Percentiles rank a stretch among this genome's conserved stretches.
phyloP scores from a whole-genome alignment of 1,140 invertebrate species.

The Tetramorium parvispinum region DNA sequence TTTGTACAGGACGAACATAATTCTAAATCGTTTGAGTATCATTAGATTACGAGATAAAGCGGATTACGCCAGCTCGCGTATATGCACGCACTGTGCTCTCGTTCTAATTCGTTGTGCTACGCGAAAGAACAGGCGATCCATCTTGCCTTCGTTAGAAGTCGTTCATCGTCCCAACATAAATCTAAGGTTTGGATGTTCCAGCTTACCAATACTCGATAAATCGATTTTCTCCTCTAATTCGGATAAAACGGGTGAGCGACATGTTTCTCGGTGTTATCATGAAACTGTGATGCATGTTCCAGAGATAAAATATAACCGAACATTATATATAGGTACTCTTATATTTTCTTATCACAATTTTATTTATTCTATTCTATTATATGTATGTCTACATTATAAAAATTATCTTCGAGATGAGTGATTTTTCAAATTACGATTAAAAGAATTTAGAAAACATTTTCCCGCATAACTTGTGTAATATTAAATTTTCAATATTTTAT shows the following conservation, averaged over 20 bases:
- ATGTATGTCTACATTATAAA: too few relatives aligned
- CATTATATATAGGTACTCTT: neutral
- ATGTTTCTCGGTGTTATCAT: neutral
- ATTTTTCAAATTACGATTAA: neutral
- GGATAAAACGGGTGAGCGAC: constrained; percentile 21
- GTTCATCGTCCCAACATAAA: constrained; percentile 65
- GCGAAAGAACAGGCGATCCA: constrained; percentile 41
- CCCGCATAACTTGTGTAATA: neutral
- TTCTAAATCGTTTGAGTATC: constrained; percentile 61
- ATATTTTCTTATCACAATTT: neutral
- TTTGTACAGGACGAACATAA: neutral
- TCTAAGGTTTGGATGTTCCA: constrained; percentile 45
- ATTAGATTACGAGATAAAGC: constrained; percentile 59
- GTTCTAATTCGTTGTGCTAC: neutral
- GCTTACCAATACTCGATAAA: constrained; percentile 57
- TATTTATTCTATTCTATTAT: neutral
- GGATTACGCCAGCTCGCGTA: constrained; percentile 25
- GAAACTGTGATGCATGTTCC: neutral
- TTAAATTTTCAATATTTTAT: neutral
- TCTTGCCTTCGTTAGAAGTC: constrained; percentile 67
- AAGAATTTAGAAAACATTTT: neutral
- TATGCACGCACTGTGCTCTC: neutral
- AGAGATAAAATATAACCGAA: neutral
- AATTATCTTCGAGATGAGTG: neutral
- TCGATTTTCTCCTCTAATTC: constrained; percentile 52